Conservation (phyloP, 2,797 vertebrate species). For the Argyrosomus regius region DNA sequence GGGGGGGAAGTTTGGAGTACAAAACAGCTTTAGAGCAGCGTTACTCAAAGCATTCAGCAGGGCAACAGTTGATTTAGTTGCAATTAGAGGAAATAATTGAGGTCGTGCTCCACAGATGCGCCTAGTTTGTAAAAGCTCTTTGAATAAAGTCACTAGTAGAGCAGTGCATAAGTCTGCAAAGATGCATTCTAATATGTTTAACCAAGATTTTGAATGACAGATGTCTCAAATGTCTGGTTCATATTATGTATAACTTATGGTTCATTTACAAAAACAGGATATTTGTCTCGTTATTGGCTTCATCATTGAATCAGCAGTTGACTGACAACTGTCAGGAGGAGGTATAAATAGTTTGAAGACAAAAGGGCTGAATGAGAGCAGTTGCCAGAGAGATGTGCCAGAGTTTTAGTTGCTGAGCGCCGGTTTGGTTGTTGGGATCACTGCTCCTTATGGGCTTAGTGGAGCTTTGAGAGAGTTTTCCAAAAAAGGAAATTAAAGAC, state of each 20-base stretch:
- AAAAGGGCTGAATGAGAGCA: conserved; percentile 5
- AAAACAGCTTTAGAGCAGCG: conserved; percentile 28
- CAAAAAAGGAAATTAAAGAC: conserved; percentile 84
- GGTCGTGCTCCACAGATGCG: conserved; percentile 26
- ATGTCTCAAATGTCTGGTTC: too few species aligned
- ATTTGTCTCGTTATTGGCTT: neutral
- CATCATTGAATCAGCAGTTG: neutral
- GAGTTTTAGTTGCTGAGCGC: conserved; percentile 49
- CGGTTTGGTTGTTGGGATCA: conserved; percentile 66
- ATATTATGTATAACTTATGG: neutral
- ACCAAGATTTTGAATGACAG: conserved; percentile 5
- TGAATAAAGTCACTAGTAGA: conserved; percentile 9
- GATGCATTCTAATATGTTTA: neutral
- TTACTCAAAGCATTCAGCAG: conserved; percentile 55
- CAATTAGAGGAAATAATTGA: conserved; percentile 53
- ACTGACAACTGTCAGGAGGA: neutral
- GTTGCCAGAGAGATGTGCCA: conserved; percentile 28
- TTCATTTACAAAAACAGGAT: neutral
- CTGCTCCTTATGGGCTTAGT: conserved; percentile 83
- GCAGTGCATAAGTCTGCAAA: neutral
- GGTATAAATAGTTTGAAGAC: conserved; percentile 15
- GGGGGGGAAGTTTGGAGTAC: conserved; percentile 6
- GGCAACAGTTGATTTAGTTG: conserved; percentile 55
- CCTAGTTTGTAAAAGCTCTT: conserved; percentile 6
- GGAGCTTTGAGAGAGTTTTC: conserved; percentile 82